Percentiles rank a stretch among this genome's conserved stretches.
Conservation (phyloP, 1,140 invertebrate genomes). For the Hylaeus anthracinus region DNA sequence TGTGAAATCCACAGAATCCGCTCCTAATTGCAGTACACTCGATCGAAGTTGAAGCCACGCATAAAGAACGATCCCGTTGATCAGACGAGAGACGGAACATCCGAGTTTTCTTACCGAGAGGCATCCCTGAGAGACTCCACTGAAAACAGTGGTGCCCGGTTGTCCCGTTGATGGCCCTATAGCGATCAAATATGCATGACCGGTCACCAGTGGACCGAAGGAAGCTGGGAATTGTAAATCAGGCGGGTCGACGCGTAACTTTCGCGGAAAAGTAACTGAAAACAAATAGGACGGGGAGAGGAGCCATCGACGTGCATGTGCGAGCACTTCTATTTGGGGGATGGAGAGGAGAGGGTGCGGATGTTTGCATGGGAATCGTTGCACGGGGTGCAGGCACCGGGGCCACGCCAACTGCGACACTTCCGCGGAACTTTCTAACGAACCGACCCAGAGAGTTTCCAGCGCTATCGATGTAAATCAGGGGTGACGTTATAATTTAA, state of each 20-base stretch:
- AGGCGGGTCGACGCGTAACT: constrained; percentile 37
- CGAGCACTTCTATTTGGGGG: not conserved
- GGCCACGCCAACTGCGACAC: constrained; percentile 37
- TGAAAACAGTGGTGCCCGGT: constrained; percentile 19
- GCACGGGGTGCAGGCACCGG: constrained; percentile 10
- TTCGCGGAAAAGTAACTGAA: constrained; percentile 39
- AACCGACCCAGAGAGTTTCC: constrained; percentile 25
- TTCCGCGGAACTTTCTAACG: constrained; percentile 54
- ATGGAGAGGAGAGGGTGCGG: no score
- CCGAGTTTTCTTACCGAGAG: not conserved
- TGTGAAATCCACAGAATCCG: no score
- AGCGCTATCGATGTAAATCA: constrained; percentile 53
- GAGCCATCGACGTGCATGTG: no score
- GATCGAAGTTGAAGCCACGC: not conserved
- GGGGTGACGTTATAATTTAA: constrained; percentile 58
- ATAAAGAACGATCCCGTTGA: not conserved
- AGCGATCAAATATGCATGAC: constrained; percentile 65
- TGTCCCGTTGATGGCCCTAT: constrained; percentile 41
- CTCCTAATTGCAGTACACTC: no score
- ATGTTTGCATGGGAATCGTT: constrained; percentile 42
- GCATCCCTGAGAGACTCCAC: not conserved
- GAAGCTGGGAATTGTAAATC: constrained; percentile 60
- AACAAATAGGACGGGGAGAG: constrained; percentile 28
- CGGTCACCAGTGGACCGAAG: constrained; percentile 31
- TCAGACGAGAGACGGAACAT: not conserved